Evolutionary conservation across 2,888 invertebrate species (phyloP).

Genomic region (Ormyrus pomaceus): DNA sequence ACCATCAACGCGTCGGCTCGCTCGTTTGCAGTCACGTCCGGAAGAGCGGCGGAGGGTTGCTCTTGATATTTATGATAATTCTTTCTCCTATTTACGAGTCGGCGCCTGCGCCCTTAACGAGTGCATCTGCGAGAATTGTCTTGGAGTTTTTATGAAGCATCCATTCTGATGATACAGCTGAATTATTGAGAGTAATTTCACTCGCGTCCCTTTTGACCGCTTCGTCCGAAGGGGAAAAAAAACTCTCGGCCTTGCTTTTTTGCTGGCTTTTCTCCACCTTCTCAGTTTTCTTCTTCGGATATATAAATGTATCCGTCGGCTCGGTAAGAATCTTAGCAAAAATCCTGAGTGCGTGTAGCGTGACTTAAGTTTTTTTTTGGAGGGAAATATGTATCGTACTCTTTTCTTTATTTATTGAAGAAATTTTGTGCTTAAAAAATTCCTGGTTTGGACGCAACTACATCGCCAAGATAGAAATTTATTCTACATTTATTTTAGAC

Average conservation of each 20-base stretch:
- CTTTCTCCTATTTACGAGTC: not conserved
- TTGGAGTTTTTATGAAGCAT: slow-evolving; percentile 4
- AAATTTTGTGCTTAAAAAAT: no score
- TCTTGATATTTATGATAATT: not conserved
- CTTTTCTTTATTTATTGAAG: no score
- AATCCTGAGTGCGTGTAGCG: not conserved
- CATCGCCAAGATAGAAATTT: no score
- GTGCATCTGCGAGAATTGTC: slow-evolving; percentile 20
- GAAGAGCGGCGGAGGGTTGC: not conserved
- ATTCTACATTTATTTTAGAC: no score
- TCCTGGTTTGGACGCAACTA: no score
- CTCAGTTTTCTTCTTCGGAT: not conserved
- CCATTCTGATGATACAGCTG: slow-evolving; percentile 10
- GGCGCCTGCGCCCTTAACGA: not conserved
- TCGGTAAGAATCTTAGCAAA: not conserved
- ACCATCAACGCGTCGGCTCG: slow-evolving; percentile 11
- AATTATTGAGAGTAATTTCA: slow-evolving; percentile 25
- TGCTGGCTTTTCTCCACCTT: no score
- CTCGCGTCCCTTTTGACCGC: not conserved
- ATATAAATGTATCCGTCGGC: not conserved
- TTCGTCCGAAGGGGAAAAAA: not conserved
- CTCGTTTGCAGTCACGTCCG: not conserved
- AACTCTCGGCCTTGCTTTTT: not conserved
- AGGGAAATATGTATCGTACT: no score
- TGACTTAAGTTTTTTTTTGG: no score